These are phyloP conservation scores for Papilio gigon DNA, from an alignment of 2,888 invertebrate genomes.

Conservation along the genomic window DNA sequence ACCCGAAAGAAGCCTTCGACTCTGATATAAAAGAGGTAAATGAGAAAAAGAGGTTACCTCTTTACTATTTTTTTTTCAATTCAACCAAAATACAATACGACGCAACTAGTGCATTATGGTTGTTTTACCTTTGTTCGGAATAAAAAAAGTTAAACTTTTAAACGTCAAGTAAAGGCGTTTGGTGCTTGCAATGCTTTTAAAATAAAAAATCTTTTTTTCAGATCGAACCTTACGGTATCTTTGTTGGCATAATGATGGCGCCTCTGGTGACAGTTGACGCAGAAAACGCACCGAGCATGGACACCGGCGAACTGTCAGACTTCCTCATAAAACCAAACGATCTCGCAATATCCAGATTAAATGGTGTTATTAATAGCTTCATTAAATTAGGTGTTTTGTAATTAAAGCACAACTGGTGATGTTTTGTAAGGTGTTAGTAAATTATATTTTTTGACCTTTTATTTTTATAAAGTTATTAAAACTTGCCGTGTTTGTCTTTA, in stretches of 20 bases:
- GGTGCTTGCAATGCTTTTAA: neutral
- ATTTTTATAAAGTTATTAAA: neutral
- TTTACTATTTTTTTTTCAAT: too few species aligned
- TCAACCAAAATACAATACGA: too few species aligned
- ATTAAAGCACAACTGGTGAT: conserved; percentile 17
- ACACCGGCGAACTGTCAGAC: conserved; percentile 46
- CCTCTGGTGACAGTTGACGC: conserved; percentile 52
- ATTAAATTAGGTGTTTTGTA: conserved; percentile 48
- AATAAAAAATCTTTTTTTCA: conserved; percentile 44
- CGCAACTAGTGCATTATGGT: too few species aligned
- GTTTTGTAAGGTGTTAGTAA: neutral
- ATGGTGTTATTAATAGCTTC: conserved; percentile 58
- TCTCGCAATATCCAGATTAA: conserved; percentile 54
- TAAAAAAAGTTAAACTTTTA: neutral
- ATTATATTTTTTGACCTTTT: neutral
- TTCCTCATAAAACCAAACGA: conserved; percentile 51
- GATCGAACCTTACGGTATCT: conserved; percentile 57
- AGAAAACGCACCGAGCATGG: conserved; percentile 53
- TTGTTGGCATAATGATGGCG: conserved; percentile 45
- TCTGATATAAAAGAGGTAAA: conserved; percentile 46
- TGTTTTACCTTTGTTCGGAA: neutral
- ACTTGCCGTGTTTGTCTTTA: neutral
- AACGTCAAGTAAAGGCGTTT: neutral
- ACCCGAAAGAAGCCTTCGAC: conserved; percentile 45
- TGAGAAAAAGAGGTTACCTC: neutral